Conservation (phyloP, 2,888 invertebrate genomes). For the Temnothorax ravouxi region DNA sequence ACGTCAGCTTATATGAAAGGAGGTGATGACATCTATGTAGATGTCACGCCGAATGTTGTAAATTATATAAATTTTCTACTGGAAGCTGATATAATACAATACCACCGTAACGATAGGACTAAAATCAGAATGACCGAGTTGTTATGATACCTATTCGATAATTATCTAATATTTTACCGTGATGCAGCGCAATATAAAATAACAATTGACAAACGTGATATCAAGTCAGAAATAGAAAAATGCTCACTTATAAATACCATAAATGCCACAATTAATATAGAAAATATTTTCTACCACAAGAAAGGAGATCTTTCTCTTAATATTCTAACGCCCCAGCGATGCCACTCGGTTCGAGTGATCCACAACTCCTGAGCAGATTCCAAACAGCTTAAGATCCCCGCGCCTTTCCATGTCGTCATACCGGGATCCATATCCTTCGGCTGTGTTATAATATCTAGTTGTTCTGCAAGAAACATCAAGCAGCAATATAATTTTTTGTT, state of each 20-base stretch:
- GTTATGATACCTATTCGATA: slow-evolving; percentile 62
- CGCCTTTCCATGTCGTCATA: slow-evolving; percentile 97
- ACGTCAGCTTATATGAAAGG: slow-evolving; percentile 76
- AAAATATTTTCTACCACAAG: slow-evolving; percentile 89
- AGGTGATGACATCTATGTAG: slow-evolving; percentile 82
- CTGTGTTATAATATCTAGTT: slow-evolving; percentile 95
- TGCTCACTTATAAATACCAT: neutral
- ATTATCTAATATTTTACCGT: slow-evolving; percentile 40
- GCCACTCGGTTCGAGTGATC: slow-evolving; percentile 96
- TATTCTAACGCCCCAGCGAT: slow-evolving; percentile 93
- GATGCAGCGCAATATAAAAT: neutral
- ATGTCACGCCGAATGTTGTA: slow-evolving; percentile 67
- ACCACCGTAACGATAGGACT: slow-evolving; percentile 80
- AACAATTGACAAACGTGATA: neutral
- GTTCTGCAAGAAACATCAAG: slow-evolving; percentile 87
- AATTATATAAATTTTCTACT: slow-evolving; percentile 77
- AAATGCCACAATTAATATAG: neutral
- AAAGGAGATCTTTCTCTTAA: slow-evolving; percentile 97
- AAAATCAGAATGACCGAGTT: slow-evolving; percentile 80
- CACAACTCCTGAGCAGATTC: slow-evolving; percentile 97
- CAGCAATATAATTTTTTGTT: neutral
- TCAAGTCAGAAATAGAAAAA: neutral
- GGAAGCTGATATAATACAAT: slow-evolving; percentile 77
- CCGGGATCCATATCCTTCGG: slow-evolving; percentile 97
- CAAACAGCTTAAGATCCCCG: slow-evolving; percentile 96